Evolutionary conservation across 1,140 invertebrate species (phyloP), one percentile per base, ranked within the genome.

Genomic region (Ostrea denselamellosa): DNA sequence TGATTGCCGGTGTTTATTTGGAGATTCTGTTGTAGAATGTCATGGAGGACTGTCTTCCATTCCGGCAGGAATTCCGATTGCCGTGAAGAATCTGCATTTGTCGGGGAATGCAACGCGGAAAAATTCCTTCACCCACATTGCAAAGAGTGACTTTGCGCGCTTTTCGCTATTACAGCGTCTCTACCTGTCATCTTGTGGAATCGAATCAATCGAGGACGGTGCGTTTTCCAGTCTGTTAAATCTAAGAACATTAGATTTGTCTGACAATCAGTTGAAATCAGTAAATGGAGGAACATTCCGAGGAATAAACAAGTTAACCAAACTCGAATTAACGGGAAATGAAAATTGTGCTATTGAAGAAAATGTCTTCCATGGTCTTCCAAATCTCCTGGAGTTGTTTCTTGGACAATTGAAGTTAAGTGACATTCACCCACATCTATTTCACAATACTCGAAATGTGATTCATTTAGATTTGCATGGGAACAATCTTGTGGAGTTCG

Each of bases 241-340:
- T 54, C 52, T 83, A 83, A 51, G 52, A 53, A 54, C 44, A 52
- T 34, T 83, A 12, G 82, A 83, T 83, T 22, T 83, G 22, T 52
- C 82, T 22, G 9, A 83, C 19, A 83, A 83, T 44, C 17, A 83
- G 22, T 17, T 83, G 19, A 83, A 52, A 8, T 53, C 44, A 53
- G 52, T 83, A 83, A 54, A n/a, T 28, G 7, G 10, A 2, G 14
- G 5, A 8, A 83, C 82, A 53, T 54, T 83, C 0, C 82, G 52
- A 53, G 82, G 82, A 83, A 28, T 83, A 52, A 17, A 34, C 8
- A 83, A 54, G 52, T 54, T 83, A n/a, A 54, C 17, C 7, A 83
- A 83, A 83, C 82, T 83, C 22, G 82, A 83, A 83, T 19, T 83
- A 83, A 83, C 82, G 17, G 19, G 82, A 10, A 83, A 83, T 54